Conservation (phyloP, 2,888 invertebrate species). For the Tenthredo notha region DNA sequence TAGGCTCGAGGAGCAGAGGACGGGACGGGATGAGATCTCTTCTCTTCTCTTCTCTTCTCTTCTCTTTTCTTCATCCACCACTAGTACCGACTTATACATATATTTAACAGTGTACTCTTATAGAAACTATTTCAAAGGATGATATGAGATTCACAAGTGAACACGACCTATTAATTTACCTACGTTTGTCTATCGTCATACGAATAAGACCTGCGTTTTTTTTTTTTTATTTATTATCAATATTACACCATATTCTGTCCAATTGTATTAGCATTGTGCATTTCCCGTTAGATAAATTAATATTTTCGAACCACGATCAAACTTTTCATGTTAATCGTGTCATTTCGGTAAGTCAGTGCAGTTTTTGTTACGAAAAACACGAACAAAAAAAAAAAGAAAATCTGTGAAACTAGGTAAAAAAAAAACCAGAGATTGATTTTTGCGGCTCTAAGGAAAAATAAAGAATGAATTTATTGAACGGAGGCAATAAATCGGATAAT, state of each 20-base stretch:
- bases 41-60: background rate
- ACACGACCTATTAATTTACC: slow-evolving; percentile 18
- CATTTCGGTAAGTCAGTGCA: too few relatives aligned
- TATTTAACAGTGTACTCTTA: background rate
- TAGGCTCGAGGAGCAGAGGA: slow-evolving; percentile 55
- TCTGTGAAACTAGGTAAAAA: too few relatives aligned
- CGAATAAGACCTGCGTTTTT: background rate
- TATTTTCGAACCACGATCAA: background rate
- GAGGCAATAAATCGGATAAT: background rate
- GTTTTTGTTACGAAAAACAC: too few relatives aligned
- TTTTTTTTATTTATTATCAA: background rate
- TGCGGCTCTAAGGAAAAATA: too few relatives aligned
- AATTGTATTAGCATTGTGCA: background rate
- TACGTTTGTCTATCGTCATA: background rate
- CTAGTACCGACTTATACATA: background rate
- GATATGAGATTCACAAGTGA: background rate
- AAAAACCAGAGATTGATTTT: too few relatives aligned
- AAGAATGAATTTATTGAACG: too few relatives aligned
- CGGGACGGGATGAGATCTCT: slow-evolving; percentile 24
- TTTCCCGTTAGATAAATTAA: background rate
- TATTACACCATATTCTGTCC: background rate
- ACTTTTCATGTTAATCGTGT: background rate
- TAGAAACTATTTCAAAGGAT: slow-evolving; percentile 15
- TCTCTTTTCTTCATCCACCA: background rate
- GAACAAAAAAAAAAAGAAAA: too few relatives aligned